Base-by-base conservation (phyloP, 2,113 vertebrate genomes). In the Atherinomorus stipes region DNA sequence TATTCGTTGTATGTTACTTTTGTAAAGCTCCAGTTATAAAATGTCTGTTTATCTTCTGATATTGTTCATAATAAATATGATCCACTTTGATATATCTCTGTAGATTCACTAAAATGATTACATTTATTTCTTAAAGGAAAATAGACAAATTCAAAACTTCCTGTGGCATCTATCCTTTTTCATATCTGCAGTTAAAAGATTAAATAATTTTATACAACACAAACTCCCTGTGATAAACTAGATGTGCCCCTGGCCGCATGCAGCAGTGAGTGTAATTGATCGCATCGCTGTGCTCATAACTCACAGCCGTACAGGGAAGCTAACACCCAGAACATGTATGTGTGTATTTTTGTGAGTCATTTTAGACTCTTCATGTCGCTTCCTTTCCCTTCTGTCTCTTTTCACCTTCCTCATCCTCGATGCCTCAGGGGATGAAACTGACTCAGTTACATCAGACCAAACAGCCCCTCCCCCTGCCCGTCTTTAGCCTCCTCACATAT, bases 391-490 rank as follows among this genome's bases (percentile, higher is more conserved):
- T 71, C 60, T 80, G 73, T 74, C 59, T 44, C 67, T 50, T 57
- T 64, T 82, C 59, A 5, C 81, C 74, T 66, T 68, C 64, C 38
- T 71, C 74, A 19, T 80, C 83, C 10, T 73, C 18, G 1, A 47
- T 58, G 85, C 90, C 92, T 88, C 61, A 9, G 81, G 93, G 53
- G 84, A 85, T 91, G 93, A 93, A 94, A 94, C 93, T 62, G 71
- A 76, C 83, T 89, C 88, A 78, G 85, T 91, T 87, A 90, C 82
- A 84, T 80, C 84, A 81, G 71, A 79, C 65, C 70, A 34, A 56
- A 54, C n/a, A 19, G 21, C 37, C 15, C 52, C 18, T 22, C 12
- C 58, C 58, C 44, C 23, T 25, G 8, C 58, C 42, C 16, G 23
- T 56, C 50, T 0, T 47, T 21, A 26, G 37, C 47, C 75, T 40